phyloP scores from a whole-genome alignment of 2,797 vertebrate genomes.

The Orientallactaga sibirica region DNA sequence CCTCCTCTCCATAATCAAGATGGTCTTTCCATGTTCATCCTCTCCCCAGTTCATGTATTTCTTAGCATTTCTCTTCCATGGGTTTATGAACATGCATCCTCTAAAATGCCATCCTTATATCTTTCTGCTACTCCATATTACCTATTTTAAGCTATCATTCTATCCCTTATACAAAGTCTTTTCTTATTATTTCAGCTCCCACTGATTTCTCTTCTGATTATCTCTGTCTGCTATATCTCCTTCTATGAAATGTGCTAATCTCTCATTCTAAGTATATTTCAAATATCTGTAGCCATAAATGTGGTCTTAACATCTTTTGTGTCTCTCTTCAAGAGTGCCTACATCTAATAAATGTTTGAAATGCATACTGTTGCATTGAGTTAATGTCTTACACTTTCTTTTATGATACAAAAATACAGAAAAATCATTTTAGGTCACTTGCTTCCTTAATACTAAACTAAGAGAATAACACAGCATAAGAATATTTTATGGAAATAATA shows the following conservation, averaged over 20 bases:
- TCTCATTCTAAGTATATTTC: conserved; percentile 41
- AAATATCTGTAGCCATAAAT: conserved; percentile 12
- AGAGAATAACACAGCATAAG: neutral
- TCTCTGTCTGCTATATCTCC: neutral
- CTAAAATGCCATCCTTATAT: neutral
- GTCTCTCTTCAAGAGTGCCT: neutral
- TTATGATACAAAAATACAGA: conserved; percentile 7
- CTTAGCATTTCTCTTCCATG: neutral
- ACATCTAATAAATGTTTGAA: conserved; percentile 34
- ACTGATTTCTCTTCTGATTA: conserved; percentile 43
- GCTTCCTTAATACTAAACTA: neutral
- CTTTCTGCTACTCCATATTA: neutral
- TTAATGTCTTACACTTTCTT: neutral
- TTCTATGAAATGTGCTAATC: conserved; percentile 55
- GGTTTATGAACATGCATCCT: neutral
- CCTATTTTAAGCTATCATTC: conserved; percentile 1
- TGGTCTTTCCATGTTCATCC: neutral
- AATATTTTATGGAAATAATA: conserved; percentile 55
- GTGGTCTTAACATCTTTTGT: conserved; percentile 15
- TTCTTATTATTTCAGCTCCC: conserved; percentile 28
- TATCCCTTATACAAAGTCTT: neutral
- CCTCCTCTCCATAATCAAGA: neutral
- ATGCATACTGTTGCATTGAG: neutral
- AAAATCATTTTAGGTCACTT: conserved; percentile 43
- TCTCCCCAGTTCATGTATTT: neutral